Evolutionary conservation across 2,113 vertebrate genomes (phyloP).

Genomic region (Takifugu flavidus): DNA sequence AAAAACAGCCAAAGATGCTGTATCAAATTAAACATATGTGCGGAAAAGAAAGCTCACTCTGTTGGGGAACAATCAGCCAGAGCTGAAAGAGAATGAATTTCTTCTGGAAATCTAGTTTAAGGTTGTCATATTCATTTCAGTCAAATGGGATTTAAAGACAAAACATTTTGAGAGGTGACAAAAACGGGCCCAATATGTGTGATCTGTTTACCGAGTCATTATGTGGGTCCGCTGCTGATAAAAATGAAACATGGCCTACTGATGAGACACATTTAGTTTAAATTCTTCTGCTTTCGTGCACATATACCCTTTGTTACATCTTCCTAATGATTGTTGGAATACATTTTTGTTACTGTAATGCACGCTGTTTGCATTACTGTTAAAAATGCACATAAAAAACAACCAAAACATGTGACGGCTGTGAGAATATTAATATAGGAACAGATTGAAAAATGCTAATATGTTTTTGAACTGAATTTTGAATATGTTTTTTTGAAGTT

Average conservation of each 20-base stretch:
- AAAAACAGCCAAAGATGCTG: conserved; percentile 80
- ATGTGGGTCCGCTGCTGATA: neutral
- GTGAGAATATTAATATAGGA: no score
- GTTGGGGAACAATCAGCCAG: conserved; percentile 61
- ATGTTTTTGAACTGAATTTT: no score
- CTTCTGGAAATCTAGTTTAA: conserved; percentile 71
- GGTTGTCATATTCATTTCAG: conserved; percentile 78
- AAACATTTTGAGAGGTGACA: conserved; percentile 52
- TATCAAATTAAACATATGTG: conserved; percentile 78
- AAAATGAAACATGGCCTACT: no score
- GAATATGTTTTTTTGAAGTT: conserved; percentile 61
- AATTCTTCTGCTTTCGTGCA: no score
- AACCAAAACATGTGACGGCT: no score
- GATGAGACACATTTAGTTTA: no score
- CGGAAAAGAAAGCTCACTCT: conserved; percentile 56
- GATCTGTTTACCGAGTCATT: conserved; percentile 58
- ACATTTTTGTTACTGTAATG: no score
- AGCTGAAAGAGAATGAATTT: conserved; percentile 61
- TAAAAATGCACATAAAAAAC: no score
- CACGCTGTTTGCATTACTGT: no score
- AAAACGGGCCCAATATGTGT: conserved; percentile 60
- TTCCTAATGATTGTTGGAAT: no score
- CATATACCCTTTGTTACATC: no score
- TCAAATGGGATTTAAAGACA: conserved; percentile 75
- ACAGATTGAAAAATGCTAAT: no score